Evolutionary conservation across 2,888 invertebrate species (phyloP), one percentile per base, ranked within the genome.

Genomic region (Choreutis nemorana): DNA sequence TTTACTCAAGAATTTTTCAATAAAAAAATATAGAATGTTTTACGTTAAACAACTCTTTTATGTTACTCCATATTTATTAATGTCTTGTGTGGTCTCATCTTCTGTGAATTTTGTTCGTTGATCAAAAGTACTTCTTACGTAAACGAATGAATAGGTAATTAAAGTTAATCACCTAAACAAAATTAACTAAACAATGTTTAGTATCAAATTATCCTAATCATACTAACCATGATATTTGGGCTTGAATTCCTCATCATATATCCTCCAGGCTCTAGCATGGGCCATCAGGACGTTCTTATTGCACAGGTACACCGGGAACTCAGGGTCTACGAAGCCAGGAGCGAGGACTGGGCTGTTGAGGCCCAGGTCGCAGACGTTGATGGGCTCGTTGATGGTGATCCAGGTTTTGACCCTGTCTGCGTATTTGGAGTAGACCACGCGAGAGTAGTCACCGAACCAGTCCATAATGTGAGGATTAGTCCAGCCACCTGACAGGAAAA

Each of bases 301-400:
- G 35, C 86, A 87, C 1, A 83, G 36, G 43, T 86, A 88, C 6
- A 67, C 54, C 0, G 77, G 83, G 2, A 80, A 50, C 1, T 81
- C 81, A 0, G 78, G 66, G 16, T 52, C 52, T 0, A 28, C 6
- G 0, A 50, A 5, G 0, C 35, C 43, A 40, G 73, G 53, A 0
- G 82, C 79, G 36, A 73, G 44, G 9, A 46, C 46, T 1, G 63
- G 70, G 0, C 58, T 51, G 12, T 64, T 70, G 39, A 80, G 83
- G 0, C 59, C 56, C 0, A 35, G 31, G 8, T 66, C 62, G 34
- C 81, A 80, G 2, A 73, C 40, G 1, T 64, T 37, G 12, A 56
- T 50, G 0, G 89, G 87, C 44, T 90, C 90, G 51, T 90, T 90
- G 31, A 90, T 78, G 0, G 90, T 90, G 1, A 87, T 75, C 89